Conservation (phyloP, 2,888 invertebrate genomes). For the Eumerus sabulonum region DNA sequence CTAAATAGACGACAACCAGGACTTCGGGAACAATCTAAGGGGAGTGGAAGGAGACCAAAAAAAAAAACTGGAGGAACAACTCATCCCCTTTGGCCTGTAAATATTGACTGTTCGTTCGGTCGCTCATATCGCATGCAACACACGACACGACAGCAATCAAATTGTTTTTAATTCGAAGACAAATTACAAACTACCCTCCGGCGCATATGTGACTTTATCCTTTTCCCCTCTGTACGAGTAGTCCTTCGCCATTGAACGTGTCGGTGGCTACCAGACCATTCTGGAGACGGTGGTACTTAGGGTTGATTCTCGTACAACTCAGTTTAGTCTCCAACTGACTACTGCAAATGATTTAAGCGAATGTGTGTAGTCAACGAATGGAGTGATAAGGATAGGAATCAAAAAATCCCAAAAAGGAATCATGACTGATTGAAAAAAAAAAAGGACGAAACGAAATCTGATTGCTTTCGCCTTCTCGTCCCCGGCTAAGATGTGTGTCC, state of each 20-base stretch:
- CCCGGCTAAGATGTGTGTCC: slow-evolving; percentile 23
- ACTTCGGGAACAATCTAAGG: neutral
- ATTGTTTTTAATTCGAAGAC: slow-evolving; percentile 59
- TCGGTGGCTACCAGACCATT: no score
- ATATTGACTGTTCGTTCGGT: slow-evolving; percentile 40
- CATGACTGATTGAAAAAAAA: slow-evolving; percentile 31
- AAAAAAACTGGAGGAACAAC: slow-evolving; percentile 13
- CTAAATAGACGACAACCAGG: slow-evolving; percentile 20
- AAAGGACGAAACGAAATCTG: no score
- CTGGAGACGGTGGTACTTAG: slow-evolving; percentile 4
- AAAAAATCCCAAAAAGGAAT: slow-evolving; percentile 24
- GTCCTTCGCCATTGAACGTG: no score
- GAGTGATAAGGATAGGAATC: slow-evolving; percentile 27
- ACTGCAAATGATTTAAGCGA: no score
- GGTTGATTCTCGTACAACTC: slow-evolving; percentile 42
- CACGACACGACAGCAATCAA: slow-evolving; percentile 57
- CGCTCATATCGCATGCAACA: slow-evolving; percentile 54
- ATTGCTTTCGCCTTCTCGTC: no score
- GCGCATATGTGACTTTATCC: neutral
- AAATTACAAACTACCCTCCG: slow-evolving; percentile 51
- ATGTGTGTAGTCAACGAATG: slow-evolving; percentile 10
- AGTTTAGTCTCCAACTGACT: slow-evolving; percentile 38
- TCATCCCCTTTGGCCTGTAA: slow-evolving; percentile 4
- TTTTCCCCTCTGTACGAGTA: neutral
- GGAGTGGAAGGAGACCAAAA: neutral